A percentile compares a stretch with the other conserved stretches of the same genome.
Conservation (phyloP, 2,113 vertebrate genomes). For the Varanus salvator region DNA sequence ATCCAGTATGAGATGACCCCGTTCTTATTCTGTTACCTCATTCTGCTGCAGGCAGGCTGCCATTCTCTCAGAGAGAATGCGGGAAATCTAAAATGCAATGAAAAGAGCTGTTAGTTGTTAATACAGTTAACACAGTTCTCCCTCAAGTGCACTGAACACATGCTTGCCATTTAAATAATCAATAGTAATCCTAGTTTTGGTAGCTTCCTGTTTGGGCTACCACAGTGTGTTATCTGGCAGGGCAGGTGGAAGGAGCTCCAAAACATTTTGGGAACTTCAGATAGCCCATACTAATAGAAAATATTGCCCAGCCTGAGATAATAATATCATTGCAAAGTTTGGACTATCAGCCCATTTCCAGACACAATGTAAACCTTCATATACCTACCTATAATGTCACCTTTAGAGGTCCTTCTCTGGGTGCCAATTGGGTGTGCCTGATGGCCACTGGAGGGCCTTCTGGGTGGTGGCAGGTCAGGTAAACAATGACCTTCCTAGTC, state of each 20-base stretch:
- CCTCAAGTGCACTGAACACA: conserved; percentile 21
- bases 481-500: too few relatives aligned
- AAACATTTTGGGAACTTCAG: not conserved
- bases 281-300: too few relatives aligned
- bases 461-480: too few relatives aligned
- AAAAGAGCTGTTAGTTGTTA: conserved; percentile 11
- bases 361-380: not conserved
- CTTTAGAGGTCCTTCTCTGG: not conserved
- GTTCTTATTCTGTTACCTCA: not conserved
- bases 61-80: not conserved
- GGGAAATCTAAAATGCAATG: not conserved
- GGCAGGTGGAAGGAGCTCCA: not conserved
- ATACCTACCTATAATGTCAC: too few relatives aligned
- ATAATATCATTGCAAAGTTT: too few relatives aligned
- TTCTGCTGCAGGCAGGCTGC: not conserved
- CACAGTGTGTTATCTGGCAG: not conserved
- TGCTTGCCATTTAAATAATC: not conserved
- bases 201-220: not conserved
- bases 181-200: not conserved
- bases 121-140: not conserved
- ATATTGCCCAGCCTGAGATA: too few relatives aligned
- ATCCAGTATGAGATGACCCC: not conserved
- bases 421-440: not conserved
- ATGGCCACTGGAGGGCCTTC: not conserved
- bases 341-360: not conserved